Conservation (phyloP, 35 echinoderm and acorn worm species). For the Apostichopus californicus region DNA sequence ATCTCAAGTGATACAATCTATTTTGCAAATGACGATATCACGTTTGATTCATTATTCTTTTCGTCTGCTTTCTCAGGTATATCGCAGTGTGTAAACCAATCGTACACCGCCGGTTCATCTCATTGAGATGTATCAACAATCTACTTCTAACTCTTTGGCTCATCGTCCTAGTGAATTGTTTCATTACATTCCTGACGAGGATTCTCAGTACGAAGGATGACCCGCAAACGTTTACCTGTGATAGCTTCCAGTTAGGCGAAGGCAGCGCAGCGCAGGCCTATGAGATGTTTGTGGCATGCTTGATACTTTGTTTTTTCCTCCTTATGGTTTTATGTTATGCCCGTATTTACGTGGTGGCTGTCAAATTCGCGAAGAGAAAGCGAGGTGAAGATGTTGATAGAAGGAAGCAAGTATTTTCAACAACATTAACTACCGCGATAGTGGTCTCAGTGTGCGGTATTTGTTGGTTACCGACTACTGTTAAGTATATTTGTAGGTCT, state of each 20-base stretch:
- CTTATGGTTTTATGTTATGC: conserved; percentile 35
- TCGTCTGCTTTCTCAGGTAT: not conserved
- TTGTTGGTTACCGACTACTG: conserved; percentile 37
- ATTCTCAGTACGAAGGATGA: conserved; percentile 24
- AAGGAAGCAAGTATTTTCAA: not conserved
- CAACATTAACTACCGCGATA: conserved; percentile 24
- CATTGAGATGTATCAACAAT: conserved; percentile 33
- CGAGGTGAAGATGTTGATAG: not conserved
- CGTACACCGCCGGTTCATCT: conserved; percentile 22
- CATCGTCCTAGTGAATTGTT: not conserved
- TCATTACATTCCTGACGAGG: conserved; percentile 10
- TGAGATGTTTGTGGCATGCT: conserved; percentile 15
- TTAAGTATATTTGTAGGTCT: conserved; percentile 38
- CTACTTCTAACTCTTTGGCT: not conserved
- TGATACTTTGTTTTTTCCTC: conserved; percentile 17
- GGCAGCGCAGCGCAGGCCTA: not conserved
- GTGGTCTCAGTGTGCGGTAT: conserved; percentile 1
- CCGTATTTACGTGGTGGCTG: conserved; percentile 9
- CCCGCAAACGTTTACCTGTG: conserved; percentile 13
- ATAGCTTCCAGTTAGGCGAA: not conserved
- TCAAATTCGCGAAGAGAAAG: not conserved
- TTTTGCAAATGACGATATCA: too few species aligned
- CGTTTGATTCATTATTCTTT: not conserved
- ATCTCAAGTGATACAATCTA: too few species aligned
- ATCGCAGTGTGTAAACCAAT: conserved; percentile 14